Evolutionary conservation across 2,888 invertebrate species (phyloP).

Genomic region (Encarsia formosa): DNA sequence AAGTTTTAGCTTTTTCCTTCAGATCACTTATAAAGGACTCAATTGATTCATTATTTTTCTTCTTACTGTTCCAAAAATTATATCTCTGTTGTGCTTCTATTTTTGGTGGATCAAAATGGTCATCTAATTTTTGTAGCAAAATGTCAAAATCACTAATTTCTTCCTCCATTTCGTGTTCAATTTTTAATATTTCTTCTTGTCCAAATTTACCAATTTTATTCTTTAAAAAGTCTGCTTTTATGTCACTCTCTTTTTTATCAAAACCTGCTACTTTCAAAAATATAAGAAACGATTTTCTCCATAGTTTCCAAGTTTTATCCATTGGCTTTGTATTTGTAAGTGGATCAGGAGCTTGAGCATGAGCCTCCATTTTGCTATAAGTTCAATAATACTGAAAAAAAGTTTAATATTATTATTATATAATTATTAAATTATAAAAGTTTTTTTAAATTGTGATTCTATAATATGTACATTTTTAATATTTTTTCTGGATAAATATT

Average conservation of each 20-base stretch:
- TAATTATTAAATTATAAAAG: background rate
- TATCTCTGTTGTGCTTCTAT: slow-evolving; percentile 23
- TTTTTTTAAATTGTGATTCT: too few relatives aligned
- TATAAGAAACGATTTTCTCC: slow-evolving; percentile 22
- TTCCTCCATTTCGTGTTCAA: slow-evolving; percentile 14
- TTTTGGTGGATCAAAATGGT: slow-evolving; percentile 26
- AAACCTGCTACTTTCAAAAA: slow-evolving; percentile 23
- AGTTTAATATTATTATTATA: background rate
- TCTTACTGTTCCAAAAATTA: slow-evolving; percentile 20
- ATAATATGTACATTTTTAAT: too few relatives aligned
- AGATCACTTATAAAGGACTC: slow-evolving; percentile 22
- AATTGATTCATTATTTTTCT: slow-evolving; percentile 21
- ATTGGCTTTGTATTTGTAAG: slow-evolving; percentile 15
- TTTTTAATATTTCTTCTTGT: slow-evolving; percentile 15
- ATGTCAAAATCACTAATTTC: slow-evolving; percentile 17
- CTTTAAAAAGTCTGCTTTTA: slow-evolving; percentile 15
- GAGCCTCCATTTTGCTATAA: slow-evolving; percentile 15
- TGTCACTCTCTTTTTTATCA: slow-evolving; percentile 9
- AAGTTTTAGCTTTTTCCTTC: slow-evolving; percentile 22
- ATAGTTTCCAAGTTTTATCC: slow-evolving; percentile 27
- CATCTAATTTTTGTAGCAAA: slow-evolving; percentile 25
- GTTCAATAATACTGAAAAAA: background rate
- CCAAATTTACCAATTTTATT: slow-evolving; percentile 26
- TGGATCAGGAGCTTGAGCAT: slow-evolving; percentile 21
- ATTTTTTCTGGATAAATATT: too few relatives aligned